Evolutionary conservation across 2,113 vertebrate species (phyloP).

Genomic region (Malurus cyaneus): DNA sequence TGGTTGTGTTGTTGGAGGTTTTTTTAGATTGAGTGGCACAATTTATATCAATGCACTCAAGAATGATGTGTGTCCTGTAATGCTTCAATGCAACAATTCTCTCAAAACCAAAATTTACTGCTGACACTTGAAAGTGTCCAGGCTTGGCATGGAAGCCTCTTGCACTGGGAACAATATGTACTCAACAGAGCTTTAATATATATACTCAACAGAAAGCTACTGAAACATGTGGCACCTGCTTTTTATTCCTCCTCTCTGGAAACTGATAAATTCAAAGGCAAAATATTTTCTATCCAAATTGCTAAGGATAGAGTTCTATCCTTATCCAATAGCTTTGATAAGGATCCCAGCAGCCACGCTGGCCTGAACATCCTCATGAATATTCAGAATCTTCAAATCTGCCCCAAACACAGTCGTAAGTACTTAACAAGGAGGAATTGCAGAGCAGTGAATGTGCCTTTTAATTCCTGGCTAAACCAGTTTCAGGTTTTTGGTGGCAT

Average conservation of each 20-base stretch:
- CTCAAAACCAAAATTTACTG: background rate
- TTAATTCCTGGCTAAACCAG: background rate
- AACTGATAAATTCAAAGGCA: background rate
- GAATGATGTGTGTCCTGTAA: background rate
- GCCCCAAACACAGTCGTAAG: background rate
- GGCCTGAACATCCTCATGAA: background rate
- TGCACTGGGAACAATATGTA: background rate
- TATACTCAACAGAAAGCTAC: background rate
- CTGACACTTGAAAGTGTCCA: background rate
- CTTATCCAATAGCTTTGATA: background rate
- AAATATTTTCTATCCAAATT: background rate
- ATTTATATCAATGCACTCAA: background rate
- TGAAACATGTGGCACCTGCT: background rate
- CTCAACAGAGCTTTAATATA: background rate
- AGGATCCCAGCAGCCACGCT: rapidly evolving
- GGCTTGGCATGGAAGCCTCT: background rate
- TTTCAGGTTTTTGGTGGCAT: background rate
- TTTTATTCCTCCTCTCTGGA: background rate
- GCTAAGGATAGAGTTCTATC: no score
- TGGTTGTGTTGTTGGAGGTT: rapidly evolving
- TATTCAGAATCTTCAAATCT: background rate
- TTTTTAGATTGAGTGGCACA: background rate
- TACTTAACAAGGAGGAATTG: background rate
- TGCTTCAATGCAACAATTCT: rapidly evolving
- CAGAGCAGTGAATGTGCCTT: background rate